Evolutionary conservation across 2,113 vertebrate genomes (phyloP), one percentile per base, ranked within the genome.

Genomic region (Brachyhypopomus gauderio): DNA sequence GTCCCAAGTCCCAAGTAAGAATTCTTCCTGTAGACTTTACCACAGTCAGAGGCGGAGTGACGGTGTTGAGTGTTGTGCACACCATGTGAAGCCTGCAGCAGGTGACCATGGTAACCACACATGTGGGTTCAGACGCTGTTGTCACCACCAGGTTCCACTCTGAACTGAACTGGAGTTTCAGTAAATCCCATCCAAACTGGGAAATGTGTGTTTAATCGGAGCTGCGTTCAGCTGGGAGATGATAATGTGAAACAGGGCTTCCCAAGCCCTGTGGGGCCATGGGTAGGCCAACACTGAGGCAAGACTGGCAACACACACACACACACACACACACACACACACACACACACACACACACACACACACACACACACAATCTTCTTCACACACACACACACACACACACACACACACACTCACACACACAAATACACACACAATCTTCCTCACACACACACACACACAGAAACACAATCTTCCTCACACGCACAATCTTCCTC

Each of bases 181-280:
- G 63, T 81, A 30, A 9, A 30, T 76, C 75, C 45, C 58, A 48
- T 81, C 62, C 60, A 60, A 60, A 60, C 19, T 82, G 82, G 89
- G 63, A 88, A 87, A 89, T 87, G 78, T 91, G 88, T 86, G 89
- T 89, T 82, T 77, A 88, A 86, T 91, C 85, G 69, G 63, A 60
- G 67, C 52, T 77, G 62, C 88, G 77, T 81, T 89, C 84, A 86
- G 60, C 72, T 83, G 83, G 88, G 82, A 88, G 73, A 84, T 85
- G 67, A 79, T 82, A 73, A 78, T 82, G 72, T 82, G 84, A 77
- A 86, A 81, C 80, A 86, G 75, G 87, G 83, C 71, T 88, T 81
- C 82, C 78, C 81, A 75, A 75, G 86, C 79, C 76, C 80, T 80
- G 80, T 80, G 85, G 87, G 86, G 82, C 79, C 80, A 70, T 67